A percentile compares a stretch with the other conserved stretches of the same genome.
Evolutionary conservation across 2,797 vertebrate species (phyloP).

Genomic region (Brachymystax lenok): DNA sequence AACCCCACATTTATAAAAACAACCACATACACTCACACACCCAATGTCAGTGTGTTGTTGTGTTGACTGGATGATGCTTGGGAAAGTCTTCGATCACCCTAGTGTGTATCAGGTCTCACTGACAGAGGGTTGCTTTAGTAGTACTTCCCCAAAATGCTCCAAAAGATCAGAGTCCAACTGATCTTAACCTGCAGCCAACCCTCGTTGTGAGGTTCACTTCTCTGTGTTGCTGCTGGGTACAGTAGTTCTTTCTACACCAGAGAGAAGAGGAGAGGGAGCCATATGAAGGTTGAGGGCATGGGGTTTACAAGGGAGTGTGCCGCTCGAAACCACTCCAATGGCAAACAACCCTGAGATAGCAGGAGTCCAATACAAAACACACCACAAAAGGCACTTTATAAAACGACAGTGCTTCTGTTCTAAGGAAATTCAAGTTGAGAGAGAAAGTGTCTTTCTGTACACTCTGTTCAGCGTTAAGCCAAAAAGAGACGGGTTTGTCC

Average conservation of each 20-base stretch:
- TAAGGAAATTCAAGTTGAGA: constrained; percentile 95
- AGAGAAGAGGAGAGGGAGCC: constrained; percentile 52
- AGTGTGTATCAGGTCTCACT: constrained; percentile 42
- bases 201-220: constrained; percentile 52
- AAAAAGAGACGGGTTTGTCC: constrained; percentile 65
- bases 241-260: constrained; percentile 55
- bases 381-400: constrained; percentile 99
- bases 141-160: constrained; percentile 26
- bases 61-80: constrained; percentile 50
- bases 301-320: constrained; percentile 46
- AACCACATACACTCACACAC: constrained; percentile 40
- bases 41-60: constrained; percentile 40
- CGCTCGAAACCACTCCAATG: constrained; percentile 70
- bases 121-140: constrained; percentile 34
- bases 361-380: constrained; percentile 92
- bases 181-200: constrained; percentile 44
- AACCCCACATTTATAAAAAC: constrained; percentile 68
- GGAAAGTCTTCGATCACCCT: constrained; percentile 50
- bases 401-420: constrained; percentile 97
- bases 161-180: constrained; percentile 29
- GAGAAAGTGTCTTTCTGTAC: constrained; percentile 76
- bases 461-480: constrained; percentile 85
- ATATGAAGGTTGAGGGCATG: constrained; percentile 57
- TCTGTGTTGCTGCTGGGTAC: constrained; percentile 57
- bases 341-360: constrained; percentile 96